Base-by-base conservation (phyloP, 35 echinoderm and acorn worm genomes). In the Strongylocentrotus purpuratus region DNA sequence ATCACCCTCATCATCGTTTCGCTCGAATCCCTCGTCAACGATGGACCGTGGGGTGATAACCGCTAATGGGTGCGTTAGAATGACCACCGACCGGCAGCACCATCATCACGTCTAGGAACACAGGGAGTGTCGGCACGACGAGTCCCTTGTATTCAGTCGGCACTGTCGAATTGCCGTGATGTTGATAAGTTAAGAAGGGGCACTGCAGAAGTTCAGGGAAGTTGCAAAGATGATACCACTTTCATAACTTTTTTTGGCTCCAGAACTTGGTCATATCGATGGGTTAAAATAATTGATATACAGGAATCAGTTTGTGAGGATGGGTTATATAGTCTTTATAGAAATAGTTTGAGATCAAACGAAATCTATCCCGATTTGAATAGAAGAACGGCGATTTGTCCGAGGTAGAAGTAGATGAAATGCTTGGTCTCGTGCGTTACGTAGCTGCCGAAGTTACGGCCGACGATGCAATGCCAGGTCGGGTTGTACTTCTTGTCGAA, bases 381-480 rank as follows among this genome's bases (percentile, higher is more conserved):
- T 15, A 97, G 94, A 85, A 99, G 48, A 33, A 99, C 88, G 31
- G 98, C 98, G 48, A 97, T 96, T 55, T 99, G 98, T 7, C 98
- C 98, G 32, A 99, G 97, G 87, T 97, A 99, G 92, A 99, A 99
- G 95, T 99, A 99, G 92, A 99, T 99, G 94, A 99, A 99, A 89
- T 99, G 98, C 90, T 99, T 99, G 18, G 98, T 97, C 88, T 99
- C 98, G 96, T 99, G 98, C 25, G 98, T 99, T 7, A 99, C 98
- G 71, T 99, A 99, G 86, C 98, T 99, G 52, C 98, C 98, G 88
- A 99, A 99, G 94, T 99, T 96, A 22, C 97, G 94, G 41, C 98
- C 98, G 9, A 99, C 98, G 95, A 99, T 99, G 95, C 98, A 99
- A 94, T 99, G 98, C 98, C 98, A 99, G 15, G 98, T 99, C 46